phyloP scores from a whole-genome alignment of 1,140 invertebrate species.

The Drosophila ogumai region DNA sequence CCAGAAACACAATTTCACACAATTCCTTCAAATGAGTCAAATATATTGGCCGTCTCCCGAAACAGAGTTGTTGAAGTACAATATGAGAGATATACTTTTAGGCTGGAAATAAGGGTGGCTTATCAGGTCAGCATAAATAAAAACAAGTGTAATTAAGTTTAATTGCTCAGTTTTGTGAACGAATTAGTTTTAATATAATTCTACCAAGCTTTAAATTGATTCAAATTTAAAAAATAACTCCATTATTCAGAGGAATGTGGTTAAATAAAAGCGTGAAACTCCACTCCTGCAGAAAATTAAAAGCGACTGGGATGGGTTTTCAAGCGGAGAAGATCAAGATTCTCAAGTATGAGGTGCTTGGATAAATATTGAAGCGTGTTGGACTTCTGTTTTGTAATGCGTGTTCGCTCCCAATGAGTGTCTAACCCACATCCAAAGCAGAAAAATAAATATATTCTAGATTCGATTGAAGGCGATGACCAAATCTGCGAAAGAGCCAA shows the following conservation, averaged over 20 bases:
- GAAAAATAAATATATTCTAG: not conserved
- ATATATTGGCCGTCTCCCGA: not conserved
- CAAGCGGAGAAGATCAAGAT: not conserved
- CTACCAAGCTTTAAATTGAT: not conserved
- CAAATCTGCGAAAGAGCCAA: conserved; percentile 4
- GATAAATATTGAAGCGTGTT: conserved; percentile 20
- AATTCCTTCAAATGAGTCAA: too few species aligned
- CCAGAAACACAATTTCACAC: too few species aligned
- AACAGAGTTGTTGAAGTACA: not conserved
- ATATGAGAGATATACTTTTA: not conserved
- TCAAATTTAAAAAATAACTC: not conserved
- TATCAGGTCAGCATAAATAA: not conserved
- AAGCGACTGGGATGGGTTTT: not conserved
- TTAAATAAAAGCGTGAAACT: not conserved
- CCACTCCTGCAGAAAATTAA: not conserved
- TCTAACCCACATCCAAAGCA: conserved; percentile 10
- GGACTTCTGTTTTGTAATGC: conserved; percentile 4
- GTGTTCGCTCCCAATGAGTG: conserved; percentile 29
- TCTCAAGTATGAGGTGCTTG: not conserved
- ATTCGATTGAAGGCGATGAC: conserved; percentile 12
- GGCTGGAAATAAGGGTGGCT: not conserved
- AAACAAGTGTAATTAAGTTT: not conserved
- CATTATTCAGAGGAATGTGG: not conserved
- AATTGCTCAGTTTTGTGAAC: not conserved
- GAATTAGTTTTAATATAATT: not conserved